These are phyloP conservation scores for Thyatira batis DNA, from an alignment of 2,888 invertebrate genomes.

Conservation along the genomic window DNA sequence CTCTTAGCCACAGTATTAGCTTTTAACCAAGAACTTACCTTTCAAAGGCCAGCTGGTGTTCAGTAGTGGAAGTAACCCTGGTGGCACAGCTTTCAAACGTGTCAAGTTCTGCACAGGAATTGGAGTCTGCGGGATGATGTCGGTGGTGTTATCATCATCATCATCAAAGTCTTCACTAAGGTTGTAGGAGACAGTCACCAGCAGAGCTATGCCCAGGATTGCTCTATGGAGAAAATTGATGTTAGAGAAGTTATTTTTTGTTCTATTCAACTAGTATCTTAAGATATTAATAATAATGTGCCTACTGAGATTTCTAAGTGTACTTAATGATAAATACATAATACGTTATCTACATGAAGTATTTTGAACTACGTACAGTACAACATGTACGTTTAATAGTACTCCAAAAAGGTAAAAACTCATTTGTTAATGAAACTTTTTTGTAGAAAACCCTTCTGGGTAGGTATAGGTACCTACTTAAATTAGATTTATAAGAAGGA, in stretches of 20 bases:
- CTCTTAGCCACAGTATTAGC: background rate
- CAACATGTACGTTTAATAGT: no score
- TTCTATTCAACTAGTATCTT: background rate
- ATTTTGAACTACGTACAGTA: no score
- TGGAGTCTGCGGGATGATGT: slow-evolving; percentile 13
- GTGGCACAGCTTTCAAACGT: slow-evolving; percentile 25
- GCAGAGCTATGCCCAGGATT: slow-evolving; percentile 73
- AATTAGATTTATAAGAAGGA: no score
- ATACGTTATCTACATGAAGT: no score
- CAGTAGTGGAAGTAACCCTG: slow-evolving; percentile 49
- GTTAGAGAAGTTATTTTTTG: background rate
- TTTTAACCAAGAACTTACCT: slow-evolving; percentile 46
- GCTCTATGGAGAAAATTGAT: slow-evolving; percentile 51
- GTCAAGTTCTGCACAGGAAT: slow-evolving; percentile 24
- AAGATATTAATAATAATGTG: background rate
- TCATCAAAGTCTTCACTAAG: slow-evolving; percentile 43
- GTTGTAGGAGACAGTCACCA: slow-evolving; percentile 80
- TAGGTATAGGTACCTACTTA: no score
- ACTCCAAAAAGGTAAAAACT: no score
- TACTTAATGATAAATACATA: background rate
- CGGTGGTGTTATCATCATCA: slow-evolving; percentile 29
- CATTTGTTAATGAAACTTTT: no score
- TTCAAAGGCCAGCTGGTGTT: slow-evolving; percentile 66
- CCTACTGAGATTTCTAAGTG: background rate
- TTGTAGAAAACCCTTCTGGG: no score